These are phyloP conservation scores for Amazona finschi DNA, from an alignment of 2,797 vertebrate species.

Conservation along the genomic window DNA sequence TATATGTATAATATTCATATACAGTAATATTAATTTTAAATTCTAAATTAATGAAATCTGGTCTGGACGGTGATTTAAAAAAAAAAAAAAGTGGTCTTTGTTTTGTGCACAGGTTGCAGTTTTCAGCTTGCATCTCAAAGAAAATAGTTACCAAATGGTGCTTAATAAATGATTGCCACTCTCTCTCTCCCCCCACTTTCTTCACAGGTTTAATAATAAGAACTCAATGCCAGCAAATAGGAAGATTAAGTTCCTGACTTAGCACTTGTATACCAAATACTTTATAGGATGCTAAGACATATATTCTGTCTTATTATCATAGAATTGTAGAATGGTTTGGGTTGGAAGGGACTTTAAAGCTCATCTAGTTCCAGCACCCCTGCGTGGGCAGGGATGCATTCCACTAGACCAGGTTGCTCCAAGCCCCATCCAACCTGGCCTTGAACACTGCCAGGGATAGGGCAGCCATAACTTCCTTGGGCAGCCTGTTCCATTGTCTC, in stretches of 20 bases:
- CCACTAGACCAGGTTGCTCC: no score
- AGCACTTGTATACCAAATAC: not conserved
- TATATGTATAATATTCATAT: no score
- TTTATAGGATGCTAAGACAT: not conserved
- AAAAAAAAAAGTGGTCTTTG: not conserved
- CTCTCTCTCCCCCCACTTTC: not conserved
- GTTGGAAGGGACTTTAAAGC: no score
- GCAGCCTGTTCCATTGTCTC: no score
- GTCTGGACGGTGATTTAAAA: not conserved
- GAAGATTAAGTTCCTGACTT: not conserved
- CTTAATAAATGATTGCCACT: not conserved
- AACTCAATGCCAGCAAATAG: not conserved
- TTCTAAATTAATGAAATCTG: not conserved
- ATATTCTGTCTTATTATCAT: not conserved
- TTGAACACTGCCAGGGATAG: no score
- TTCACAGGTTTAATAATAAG: not conserved
- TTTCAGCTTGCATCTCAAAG: not conserved
- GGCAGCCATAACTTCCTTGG: no score
- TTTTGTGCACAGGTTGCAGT: not conserved
- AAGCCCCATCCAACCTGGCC: no score
- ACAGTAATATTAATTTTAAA: not conserved
- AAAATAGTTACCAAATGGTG: not conserved
- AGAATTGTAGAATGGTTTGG: not conserved
- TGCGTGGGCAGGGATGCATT: no score
- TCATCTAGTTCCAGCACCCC: no score